Conservation (phyloP, 2,113 vertebrate genomes). For the Delphinus delphis region DNA sequence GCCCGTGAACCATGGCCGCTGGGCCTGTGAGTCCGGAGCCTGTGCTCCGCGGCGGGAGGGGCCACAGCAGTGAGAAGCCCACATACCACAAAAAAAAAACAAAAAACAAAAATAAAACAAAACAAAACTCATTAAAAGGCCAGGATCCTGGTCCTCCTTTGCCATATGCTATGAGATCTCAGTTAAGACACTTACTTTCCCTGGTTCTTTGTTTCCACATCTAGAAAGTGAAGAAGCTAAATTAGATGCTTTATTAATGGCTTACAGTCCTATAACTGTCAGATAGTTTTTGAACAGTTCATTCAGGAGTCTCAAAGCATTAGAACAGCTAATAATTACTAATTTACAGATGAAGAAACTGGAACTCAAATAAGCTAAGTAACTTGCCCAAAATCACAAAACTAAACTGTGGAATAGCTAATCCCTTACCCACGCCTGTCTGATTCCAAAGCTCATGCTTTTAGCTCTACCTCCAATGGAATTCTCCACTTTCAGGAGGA, state of each 20-base stretch:
- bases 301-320: not conserved
- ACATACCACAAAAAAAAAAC: too few species aligned
- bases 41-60: too few species aligned
- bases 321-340: not conserved
- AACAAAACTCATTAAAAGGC: not conserved
- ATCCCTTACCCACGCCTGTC: not conserved
- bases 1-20: too few species aligned
- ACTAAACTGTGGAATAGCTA: not conserved
- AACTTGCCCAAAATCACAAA: not conserved
- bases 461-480: not conserved
- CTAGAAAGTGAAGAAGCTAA: conserved; percentile 24
- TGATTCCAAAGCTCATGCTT: not conserved
- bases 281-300: not conserved
- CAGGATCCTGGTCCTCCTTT: not conserved
- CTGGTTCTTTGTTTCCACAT: not conserved
- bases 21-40: too few species aligned
- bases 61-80: too few species aligned
- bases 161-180: not conserved
- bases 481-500: not conserved
- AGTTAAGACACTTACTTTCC: not conserved
- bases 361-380: not conserved
- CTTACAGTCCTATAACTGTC: not conserved
- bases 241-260: not conserved
- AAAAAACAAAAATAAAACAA: not conserved
- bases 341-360: not conserved